phyloP scores from a whole-genome alignment of 2,113 vertebrate genomes.

The Muntiacus muntjak region DNA sequence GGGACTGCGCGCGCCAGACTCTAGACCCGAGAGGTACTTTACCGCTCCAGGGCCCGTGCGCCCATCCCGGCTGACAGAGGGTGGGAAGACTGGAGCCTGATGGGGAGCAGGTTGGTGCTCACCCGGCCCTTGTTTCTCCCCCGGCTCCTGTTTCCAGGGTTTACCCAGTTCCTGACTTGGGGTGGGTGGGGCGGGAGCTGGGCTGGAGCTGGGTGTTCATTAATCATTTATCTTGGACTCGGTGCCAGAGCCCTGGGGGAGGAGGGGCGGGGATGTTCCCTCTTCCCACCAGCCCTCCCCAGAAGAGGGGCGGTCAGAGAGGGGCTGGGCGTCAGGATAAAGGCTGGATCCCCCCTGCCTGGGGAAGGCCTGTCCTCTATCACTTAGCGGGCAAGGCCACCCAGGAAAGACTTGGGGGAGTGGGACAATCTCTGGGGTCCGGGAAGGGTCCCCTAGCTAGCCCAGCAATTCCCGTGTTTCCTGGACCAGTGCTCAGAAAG shows the following conservation, averaged over 20 bases:
- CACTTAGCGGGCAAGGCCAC: neutral
- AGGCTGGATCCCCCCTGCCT: neutral
- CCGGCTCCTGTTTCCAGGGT: neutral
- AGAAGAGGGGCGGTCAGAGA: neutral
- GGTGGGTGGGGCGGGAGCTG: slow-evolving; percentile 37
- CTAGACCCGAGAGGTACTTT: neutral
- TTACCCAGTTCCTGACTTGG: neutral
- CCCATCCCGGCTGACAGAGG: neutral
- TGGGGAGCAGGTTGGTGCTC: neutral
- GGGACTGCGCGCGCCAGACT: neutral
- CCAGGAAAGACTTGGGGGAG: neutral
- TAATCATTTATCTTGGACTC: slow-evolving; percentile 58
- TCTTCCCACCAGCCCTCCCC: neutral
- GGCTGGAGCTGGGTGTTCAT: neutral
- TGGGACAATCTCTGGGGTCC: neutral
- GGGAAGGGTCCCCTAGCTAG: neutral
- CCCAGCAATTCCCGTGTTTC: neutral
- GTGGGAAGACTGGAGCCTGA: neutral
- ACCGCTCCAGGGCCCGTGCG: neutral
- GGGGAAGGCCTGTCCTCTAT: neutral
- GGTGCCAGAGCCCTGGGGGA: neutral
- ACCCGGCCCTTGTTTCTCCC: neutral
- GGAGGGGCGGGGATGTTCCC: neutral
- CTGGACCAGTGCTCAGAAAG: neutral
- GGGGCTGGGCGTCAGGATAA: neutral